A percentile compares a stretch with the other conserved stretches of the same genome.
Conservation (phyloP, 2,797 vertebrate species). For the Salmo trutta region DNA sequence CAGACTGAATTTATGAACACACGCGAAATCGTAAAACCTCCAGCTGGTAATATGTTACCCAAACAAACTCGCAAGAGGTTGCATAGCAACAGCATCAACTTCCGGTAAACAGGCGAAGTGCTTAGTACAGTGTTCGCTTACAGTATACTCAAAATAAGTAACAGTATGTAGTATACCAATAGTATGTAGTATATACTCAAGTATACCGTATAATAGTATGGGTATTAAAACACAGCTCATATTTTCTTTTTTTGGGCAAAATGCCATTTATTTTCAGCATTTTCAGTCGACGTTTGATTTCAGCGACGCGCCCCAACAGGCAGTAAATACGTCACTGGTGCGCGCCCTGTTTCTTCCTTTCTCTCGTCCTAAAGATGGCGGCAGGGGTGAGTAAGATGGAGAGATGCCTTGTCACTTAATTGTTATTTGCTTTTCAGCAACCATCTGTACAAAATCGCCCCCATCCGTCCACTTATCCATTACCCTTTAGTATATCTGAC, state of each 20-base stretch:
- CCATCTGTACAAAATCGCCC: slow-evolving; percentile 66
- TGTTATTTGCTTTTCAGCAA: not conserved
- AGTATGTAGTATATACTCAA: no score
- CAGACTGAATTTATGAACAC: no score
- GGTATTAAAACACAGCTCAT: no score
- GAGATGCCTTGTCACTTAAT: not conserved
- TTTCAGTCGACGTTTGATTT: slow-evolving; percentile 38
- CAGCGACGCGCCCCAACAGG: slow-evolving; percentile 36
- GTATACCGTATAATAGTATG: no score
- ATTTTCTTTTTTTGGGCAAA: slow-evolving; percentile 19
- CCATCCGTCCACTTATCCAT: slow-evolving; percentile 47
- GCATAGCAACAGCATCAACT: no score
- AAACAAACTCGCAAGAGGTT: no score
- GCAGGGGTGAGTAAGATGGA: slow-evolving; percentile 90
- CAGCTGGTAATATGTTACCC: no score
- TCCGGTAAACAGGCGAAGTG: no score
- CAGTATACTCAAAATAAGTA: no score
- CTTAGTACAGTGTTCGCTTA: no score
- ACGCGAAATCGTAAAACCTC: no score
- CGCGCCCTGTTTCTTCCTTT: slow-evolving; percentile 83
- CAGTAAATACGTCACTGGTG: slow-evolving; percentile 69
- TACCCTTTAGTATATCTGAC: accelerated
- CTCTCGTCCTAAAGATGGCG: slow-evolving; percentile 95
- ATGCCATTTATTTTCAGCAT: not conserved
- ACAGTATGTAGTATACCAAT: no score